Evolutionary conservation across 2,113 vertebrate species (phyloP), one percentile per base, ranked within the genome.

Genomic region (Microcebus griseorufus): DNA sequence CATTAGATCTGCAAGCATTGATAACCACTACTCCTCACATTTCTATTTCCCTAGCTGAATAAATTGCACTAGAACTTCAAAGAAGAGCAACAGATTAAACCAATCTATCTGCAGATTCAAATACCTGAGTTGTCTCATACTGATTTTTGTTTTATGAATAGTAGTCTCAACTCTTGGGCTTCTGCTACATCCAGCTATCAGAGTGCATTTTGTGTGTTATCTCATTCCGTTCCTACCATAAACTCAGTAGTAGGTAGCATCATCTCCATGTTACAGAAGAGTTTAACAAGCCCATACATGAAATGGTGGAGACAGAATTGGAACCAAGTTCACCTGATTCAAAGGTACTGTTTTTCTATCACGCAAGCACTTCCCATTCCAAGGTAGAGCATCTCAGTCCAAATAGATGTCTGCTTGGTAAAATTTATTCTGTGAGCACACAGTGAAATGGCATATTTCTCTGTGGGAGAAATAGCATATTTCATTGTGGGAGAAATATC

Each of bases 1-100:
- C 0, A 4, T 11, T 27, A 20, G n/a, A 0, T 73, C 34, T 51
- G 0, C 17, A 13, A 69, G n/a, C 58, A 8, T 18, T 8, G 27
- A 51, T 22, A 29, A 6, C 9, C 29, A 27, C 6, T n/a, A 2
- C 22, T 25, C 29, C 10, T 84, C 1, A 4, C 48, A 9, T 75
- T 62, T 32, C 29, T 27, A 34, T 73, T 16, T 55, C 23, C 32
- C 27, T 60, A 9, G 3, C 22, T 79, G 14, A 18, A 22, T 34
- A 60, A 29, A 81, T 32, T 75, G 62, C 11, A 4, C 64, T 22
- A 45, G 27, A 75, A 76, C 22, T 45, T 17, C 72, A 89, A 48
- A 45, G 39, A 51, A 22, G 29, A 48, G 29, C 8, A 23, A 13
- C 9, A 8, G 6, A 34, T 32, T 22, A 14, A 72, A 42, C 27